Evolutionary conservation across 2,797 vertebrate genomes (phyloP), one percentile per base, ranked within the genome.

Genomic region (Sciurus vulgaris): DNA sequence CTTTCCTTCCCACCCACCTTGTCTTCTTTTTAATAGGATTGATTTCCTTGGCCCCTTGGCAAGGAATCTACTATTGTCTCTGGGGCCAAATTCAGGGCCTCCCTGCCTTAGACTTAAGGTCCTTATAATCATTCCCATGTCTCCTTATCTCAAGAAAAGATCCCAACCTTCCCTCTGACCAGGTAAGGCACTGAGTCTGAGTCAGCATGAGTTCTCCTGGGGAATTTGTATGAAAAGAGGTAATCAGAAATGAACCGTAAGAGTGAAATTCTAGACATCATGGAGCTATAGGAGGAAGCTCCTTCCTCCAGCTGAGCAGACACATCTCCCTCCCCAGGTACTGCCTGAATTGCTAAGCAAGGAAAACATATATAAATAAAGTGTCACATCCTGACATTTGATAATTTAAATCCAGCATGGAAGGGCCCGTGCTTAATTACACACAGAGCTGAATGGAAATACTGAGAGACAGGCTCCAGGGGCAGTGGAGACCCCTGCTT

Each of bases 331-430:
- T 95, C 92, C 94, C 94, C 69, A 96, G 96, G 81, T 74, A 77
- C 74, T 73, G 70, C 85, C 30, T 89, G 84, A 95, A 93, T 88
- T 92, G 83, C 96, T 93, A 95, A 95, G 93, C 78, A 96, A 97
- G 94, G 96, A 86, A 97, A 97, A 96, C 95, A 97, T 51, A 93
- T 49, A 96, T 91, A 97, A 97, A 97, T 95, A 91, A 92, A 95
- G 76, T 93, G 88, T 94, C 97, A 94, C 35, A 56, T 94, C 84
- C 95, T 93, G 96, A 97, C 96, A 86, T 85, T 78, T 96, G 95
- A 97, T 96, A 78, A 70, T 79, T 67, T 95, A 96, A 96, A 89
- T 44, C 26, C 41, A 94, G 87, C 2, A 12, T 76, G 15, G 12
- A 89, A 78, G 89, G 96, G 96, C 93, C 89, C 56, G 94, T 95